Percentiles rank a stretch among this genome's conserved stretches.
Evolutionary conservation across 2,797 vertebrate species (phyloP).

Genomic region (Dallia pectoralis): DNA sequence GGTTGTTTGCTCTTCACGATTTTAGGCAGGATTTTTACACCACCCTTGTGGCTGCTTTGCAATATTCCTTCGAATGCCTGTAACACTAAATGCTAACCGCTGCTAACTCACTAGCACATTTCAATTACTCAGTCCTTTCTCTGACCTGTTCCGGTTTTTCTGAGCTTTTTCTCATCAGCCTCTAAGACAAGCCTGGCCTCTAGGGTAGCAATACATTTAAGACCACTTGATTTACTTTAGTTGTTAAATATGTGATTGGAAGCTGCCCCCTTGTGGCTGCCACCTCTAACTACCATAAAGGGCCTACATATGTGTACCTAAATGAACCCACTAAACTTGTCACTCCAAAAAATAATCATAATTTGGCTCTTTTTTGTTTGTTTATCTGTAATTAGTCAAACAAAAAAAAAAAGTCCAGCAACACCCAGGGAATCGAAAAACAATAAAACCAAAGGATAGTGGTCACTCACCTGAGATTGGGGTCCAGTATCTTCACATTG

Average conservation of each 20-base stretch:
- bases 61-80: no score
- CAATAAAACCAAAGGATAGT: neutral
- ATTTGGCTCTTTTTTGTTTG: neutral
- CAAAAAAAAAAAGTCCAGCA: neutral
- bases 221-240: no score
- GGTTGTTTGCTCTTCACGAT: no score
- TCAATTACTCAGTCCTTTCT: no score
- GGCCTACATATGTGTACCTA: neutral
- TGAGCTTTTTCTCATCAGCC: no score
- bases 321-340: neutral
- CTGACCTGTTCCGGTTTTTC: no score
- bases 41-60: no score
- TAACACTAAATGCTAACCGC: no score
- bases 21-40: no score
- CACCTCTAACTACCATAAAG: neutral
- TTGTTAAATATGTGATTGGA: neutral
- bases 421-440: neutral
- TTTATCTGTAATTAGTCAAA: neutral
- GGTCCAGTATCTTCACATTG: constrained; percentile 25
- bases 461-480: constrained; percentile 28
- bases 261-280: neutral
- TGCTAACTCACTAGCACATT: no score
- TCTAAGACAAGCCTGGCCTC: no score
- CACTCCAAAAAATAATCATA: neutral
- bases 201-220: no score